A percentile compares a stretch with the other conserved stretches of the same genome.
Conservation (phyloP, 1,140 invertebrate species). For the Cephus cinctus region DNA sequence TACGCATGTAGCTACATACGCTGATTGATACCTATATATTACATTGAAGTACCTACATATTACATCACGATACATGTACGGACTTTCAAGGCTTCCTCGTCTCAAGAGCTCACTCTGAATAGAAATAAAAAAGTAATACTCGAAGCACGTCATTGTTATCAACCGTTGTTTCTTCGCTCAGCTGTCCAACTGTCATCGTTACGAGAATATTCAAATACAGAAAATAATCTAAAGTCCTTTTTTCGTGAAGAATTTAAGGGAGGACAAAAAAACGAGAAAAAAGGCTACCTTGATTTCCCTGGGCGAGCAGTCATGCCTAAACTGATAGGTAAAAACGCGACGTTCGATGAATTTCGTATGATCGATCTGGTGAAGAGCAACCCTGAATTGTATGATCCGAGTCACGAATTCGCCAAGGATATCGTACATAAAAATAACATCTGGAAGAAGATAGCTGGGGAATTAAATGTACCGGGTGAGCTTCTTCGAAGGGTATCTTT, state of each 20-base stretch:
- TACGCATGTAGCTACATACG: no score
- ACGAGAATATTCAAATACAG: background rate
- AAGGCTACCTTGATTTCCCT: background rate
- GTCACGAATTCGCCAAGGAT: conserved; percentile 4
- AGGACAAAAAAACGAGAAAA: background rate
- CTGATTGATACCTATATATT: no score
- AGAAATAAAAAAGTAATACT: background rate
- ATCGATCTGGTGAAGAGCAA: conserved; percentile 15
- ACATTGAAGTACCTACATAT: no score
- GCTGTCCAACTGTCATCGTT: background rate
- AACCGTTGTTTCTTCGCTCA: no score
- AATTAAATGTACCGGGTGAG: conserved; percentile 14
- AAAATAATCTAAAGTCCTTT: background rate
- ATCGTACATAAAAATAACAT: no score
- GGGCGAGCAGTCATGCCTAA: background rate
- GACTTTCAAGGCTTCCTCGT: background rate
- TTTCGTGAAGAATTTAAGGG: background rate
- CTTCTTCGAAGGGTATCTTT: no score
- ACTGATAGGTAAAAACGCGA: conserved; percentile 2
- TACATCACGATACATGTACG: no score
- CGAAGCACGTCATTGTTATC: background rate
- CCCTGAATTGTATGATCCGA: conserved; percentile 16
- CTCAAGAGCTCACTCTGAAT: background rate
- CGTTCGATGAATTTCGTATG: conserved; percentile 12
- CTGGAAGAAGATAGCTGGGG: conserved; percentile 11